Evolutionary conservation across 2,113 vertebrate genomes (phyloP), one percentile per base, ranked within the genome.

Genomic region (Heterocephalus glaber): DNA sequence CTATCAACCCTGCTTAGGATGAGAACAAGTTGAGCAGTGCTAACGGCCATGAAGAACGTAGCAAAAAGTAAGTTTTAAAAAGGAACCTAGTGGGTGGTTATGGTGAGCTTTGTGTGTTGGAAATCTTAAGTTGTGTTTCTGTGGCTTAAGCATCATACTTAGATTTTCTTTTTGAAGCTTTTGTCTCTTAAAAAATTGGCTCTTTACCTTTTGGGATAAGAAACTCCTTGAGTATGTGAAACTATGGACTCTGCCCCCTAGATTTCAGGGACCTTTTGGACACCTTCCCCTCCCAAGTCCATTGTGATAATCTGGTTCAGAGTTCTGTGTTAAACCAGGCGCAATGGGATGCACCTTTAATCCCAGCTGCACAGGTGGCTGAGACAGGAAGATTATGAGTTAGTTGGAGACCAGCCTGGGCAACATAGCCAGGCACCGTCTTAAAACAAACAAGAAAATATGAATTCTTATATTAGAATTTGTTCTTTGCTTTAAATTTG

Each of bases 1-100:
- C 99, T 99, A 99, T 99, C 99, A 98, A 99, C 99, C 99, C 99
- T 99, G 99, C 99, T 99, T 99, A 99, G 99, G 99, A 99, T 98
- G 99, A 99, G 98, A 98, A 98, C 98, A 99, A 99, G 98, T 98
- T 98, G 98, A 99, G 98, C 98, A 99, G 99, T 98, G 99, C 99
- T 97, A 99, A 99, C 90, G 99, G 99, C 96, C 99, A 99, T 10
- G 99, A 99, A 97, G 99, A 99, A 77, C 99, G 98, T 98, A 98
- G 98, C 98, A 99, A 99, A 98, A 99, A 99, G 99, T 99, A 98
- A 98, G 99, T 99, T 44, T 96, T 65, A 79, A 74, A 60, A 94
- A 95, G 84, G 95, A 92, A 85, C 56, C 24, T 92, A 92, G 97
- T 93, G 85, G 86, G 33, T 74, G 24, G 79, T 19, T 44, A 60